Evolutionary conservation across 1,140 invertebrate genomes (phyloP).

Genomic region (Trichonephila inaurata): DNA sequence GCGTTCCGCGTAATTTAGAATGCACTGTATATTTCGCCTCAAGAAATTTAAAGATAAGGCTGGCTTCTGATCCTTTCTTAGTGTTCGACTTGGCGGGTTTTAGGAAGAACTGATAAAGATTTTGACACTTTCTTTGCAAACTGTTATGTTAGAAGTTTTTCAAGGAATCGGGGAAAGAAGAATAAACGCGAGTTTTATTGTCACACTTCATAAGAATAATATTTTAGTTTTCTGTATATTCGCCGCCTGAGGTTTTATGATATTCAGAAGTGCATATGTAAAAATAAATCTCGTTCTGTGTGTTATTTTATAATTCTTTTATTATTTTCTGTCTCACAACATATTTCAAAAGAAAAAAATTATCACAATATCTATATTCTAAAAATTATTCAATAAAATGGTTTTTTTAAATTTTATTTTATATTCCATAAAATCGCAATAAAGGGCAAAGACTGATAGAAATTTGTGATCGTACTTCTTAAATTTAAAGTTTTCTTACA

Average conservation of each 20-base stretch:
- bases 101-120: slow-evolving; percentile 11
- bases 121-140: background rate
- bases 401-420: no score
- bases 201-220: background rate
- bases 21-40: background rate
- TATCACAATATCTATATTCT: no score
- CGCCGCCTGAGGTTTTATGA: background rate
- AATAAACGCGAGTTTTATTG: background rate
- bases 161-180: background rate
- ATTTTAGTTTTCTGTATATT: background rate
- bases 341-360: no score
- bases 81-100: background rate
- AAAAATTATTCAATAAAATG: no score
- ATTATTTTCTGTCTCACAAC: no score
- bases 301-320: no score
- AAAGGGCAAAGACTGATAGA: no score
- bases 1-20: slow-evolving; percentile 7
- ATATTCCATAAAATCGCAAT: no score
- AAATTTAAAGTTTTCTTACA: no score
- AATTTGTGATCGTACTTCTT: no score
- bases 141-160: background rate
- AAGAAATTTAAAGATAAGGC: slow-evolving; percentile 4
- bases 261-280: background rate
- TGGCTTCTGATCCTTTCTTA: background rate
- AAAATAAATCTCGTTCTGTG: background rate